Evolutionary conservation across 1,140 invertebrate genomes (phyloP).

Genomic region (Drosophila lacertosa): DNA sequence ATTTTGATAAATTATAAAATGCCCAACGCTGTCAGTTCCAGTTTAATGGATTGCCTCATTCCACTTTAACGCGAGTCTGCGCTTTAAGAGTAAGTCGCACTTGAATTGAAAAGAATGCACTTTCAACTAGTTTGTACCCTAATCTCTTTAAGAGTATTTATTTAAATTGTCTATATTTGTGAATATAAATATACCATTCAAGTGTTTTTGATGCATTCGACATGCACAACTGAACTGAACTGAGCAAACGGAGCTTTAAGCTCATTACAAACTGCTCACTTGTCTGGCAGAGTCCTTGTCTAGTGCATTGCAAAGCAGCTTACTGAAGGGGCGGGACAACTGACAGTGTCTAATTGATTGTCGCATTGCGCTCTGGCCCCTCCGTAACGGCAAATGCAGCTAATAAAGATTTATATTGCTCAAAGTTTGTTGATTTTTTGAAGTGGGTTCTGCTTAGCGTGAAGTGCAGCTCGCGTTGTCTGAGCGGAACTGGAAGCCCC

Average conservation of each 20-base stretch:
- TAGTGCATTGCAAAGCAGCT: conserved; percentile 38
- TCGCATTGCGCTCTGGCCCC: conserved; percentile 25
- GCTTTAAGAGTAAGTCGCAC: no score
- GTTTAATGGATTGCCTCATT: conserved; percentile 65
- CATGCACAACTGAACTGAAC: not conserved
- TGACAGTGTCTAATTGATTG: conserved; percentile 74
- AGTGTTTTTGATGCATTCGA: not conserved
- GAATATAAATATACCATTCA: no score
- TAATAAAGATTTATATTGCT: conserved; percentile 71
- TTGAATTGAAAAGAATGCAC: no score
- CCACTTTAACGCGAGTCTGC: conserved; percentile 56
- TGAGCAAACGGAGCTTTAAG: not conserved
- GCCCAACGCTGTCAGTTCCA: conserved; percentile 48
- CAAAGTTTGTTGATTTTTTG: conserved; percentile 56
- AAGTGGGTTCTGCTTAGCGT: conserved; percentile 11
- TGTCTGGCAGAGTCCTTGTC: not conserved
- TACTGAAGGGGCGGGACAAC: conserved; percentile 44
- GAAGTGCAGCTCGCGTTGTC: not conserved
- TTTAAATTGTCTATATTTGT: no score
- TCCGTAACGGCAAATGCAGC: conserved; percentile 43
- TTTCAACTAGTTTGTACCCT: no score
- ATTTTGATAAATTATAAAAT: conserved; percentile 83
- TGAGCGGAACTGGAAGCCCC: conserved; percentile 14
- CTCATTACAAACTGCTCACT: conserved; percentile 5
- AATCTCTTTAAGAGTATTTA: no score